These are phyloP conservation scores for Xiphophorus couchianus DNA, from an alignment of 2,113 vertebrate genomes.

Conservation along the genomic window DNA sequence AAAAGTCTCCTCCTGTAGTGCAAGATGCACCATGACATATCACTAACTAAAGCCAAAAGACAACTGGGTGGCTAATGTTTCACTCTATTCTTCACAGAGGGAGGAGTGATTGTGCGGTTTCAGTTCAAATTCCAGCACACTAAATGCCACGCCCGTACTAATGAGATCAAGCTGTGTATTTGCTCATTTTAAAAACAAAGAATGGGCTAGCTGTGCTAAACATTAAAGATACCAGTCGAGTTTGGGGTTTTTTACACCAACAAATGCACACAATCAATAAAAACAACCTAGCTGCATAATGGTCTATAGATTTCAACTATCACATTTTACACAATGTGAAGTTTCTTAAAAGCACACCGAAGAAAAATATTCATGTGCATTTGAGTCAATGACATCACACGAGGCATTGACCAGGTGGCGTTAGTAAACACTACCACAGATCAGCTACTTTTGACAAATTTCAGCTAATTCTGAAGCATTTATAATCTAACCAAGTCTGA, in stretches of 20 bases:
- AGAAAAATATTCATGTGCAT: too few species aligned
- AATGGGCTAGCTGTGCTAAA: not conserved
- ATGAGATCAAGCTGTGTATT: not conserved
- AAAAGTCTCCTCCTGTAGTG: conserved; percentile 9
- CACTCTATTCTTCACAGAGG: conserved; percentile 28
- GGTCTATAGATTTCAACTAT: not conserved
- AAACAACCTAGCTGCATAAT: not conserved
- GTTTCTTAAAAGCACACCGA: too few species aligned
- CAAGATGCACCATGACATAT: not conserved
- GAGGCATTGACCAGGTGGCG: not conserved
- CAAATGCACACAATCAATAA: not conserved
- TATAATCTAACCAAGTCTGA: not conserved
- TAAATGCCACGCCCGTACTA: conserved; percentile 21
- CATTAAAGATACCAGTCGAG: not conserved
- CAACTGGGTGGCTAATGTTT: conserved; percentile 35
- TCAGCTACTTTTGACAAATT: not conserved
- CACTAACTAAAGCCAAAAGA: conserved; percentile 1
- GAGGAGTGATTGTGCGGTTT: conserved; percentile 62
- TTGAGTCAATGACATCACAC: too few species aligned
- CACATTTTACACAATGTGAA: not conserved
- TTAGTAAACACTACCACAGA: not conserved
- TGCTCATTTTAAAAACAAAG: not conserved
- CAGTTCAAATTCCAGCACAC: conserved; percentile 61
- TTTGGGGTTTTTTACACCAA: not conserved
- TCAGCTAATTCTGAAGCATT: not conserved